These are phyloP conservation scores for Spheniscus humboldti DNA, from an alignment of 2,797 vertebrate genomes.

Conservation along the genomic window DNA sequence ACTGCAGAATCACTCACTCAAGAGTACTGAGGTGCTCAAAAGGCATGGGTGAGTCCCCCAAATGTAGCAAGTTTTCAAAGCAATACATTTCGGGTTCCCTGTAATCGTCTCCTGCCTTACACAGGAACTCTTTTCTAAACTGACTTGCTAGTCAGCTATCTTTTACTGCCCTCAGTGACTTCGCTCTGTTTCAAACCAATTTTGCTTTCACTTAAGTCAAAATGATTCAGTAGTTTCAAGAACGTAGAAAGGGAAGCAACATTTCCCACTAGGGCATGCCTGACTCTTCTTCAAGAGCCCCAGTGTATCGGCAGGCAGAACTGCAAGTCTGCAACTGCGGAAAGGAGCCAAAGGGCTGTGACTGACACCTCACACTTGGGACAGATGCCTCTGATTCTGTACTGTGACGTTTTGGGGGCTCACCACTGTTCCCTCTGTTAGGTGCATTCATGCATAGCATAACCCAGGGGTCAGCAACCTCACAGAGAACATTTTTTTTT, in stretches of 20 bases:
- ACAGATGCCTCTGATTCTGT: not conserved
- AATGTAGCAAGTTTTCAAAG: not conserved
- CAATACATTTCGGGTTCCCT: not conserved
- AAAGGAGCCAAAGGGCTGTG: not conserved
- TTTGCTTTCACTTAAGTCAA: not conserved
- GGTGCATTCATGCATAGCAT: conserved; percentile 13
- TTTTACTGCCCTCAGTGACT: not conserved
- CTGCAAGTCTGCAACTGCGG: not conserved
- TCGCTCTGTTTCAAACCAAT: not conserved
- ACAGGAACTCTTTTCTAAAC: not conserved
- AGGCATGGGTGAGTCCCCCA: not conserved
- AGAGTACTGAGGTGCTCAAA: not conserved
- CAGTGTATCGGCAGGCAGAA: not conserved
- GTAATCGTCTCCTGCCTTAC: not conserved
- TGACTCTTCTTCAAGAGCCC: not conserved
- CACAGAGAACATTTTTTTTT: not conserved
- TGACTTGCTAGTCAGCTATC: not conserved
- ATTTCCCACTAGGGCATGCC: not conserved
- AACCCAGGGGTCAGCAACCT: conserved; percentile 44
- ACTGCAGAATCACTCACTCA: not conserved
- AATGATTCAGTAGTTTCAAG: not conserved
- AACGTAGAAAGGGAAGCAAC: not conserved
- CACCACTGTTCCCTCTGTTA: not conserved
- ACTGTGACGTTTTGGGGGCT: not conserved
- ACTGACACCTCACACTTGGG: not conserved